Percentiles rank a stretch among this genome's conserved stretches.
phyloP scores from a whole-genome alignment of 2,888 invertebrate genomes.

The Hyles lineata region DNA sequence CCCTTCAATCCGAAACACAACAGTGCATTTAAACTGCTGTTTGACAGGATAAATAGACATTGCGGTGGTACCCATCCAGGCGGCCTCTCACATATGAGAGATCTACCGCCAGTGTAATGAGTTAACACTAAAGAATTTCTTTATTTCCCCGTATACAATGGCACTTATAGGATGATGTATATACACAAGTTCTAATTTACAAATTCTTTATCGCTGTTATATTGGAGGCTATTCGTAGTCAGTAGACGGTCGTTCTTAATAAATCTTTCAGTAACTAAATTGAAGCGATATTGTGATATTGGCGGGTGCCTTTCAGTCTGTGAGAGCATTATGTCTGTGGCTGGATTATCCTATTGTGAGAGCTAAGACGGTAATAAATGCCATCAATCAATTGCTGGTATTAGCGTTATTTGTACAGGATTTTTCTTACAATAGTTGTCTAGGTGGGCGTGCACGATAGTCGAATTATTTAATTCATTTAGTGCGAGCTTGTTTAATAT shows the following conservation, averaged over 20 bases:
- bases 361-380: not conserved
- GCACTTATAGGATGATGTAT: too few relatives aligned
- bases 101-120: too few relatives aligned
- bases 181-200: too few relatives aligned
- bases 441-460: not conserved
- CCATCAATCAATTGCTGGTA: conserved; percentile 6
- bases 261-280: not conserved
- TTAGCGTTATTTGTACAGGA: not conserved
- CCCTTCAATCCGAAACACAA: too few relatives aligned
- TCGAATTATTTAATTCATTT: not conserved
- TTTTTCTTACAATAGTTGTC: not conserved
- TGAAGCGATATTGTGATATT: not conserved
- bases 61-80: too few relatives aligned
- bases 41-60: too few relatives aligned
- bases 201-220: not conserved
- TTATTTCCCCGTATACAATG: too few relatives aligned
- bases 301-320: not conserved
- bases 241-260: not conserved
- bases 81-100: too few relatives aligned
- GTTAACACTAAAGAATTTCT: too few relatives aligned
- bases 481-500: not conserved
- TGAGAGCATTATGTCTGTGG: not conserved
- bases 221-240: not conserved
- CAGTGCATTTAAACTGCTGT: too few relatives aligned
- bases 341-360: not conserved